These are phyloP conservation scores for Augochlora pura DNA, from an alignment of 1,140 invertebrate genomes.

Conservation along the genomic window DNA sequence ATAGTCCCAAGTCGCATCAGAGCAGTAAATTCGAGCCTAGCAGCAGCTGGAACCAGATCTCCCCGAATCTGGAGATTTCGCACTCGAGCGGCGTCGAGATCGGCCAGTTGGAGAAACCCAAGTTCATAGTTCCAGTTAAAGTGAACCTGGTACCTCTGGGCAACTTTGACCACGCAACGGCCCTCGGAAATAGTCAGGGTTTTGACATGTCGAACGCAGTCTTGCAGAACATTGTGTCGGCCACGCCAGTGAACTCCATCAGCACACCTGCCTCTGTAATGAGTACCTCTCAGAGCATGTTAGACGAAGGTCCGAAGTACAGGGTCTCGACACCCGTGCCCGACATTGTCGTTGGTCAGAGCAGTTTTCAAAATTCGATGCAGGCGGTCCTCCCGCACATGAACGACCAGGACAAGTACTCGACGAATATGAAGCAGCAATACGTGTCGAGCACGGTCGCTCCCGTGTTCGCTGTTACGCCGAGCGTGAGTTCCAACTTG, in stretches of 20 bases:
- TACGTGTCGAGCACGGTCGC: conserved; percentile 71
- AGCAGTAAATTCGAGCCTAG: conserved; percentile 10
- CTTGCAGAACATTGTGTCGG: conserved; percentile 69
- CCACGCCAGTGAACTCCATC: conserved; percentile 48
- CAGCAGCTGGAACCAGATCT: conserved; percentile 71
- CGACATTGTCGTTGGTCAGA: conserved; percentile 76
- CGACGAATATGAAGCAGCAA: conserved; percentile 44
- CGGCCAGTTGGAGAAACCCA: conserved; percentile 74
- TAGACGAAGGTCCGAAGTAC: conserved; percentile 43
- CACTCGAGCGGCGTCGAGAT: conserved; percentile 70
- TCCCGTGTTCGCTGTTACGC: conserved; percentile 69
- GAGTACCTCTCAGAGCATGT: conserved; percentile 54
- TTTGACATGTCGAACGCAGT: conserved; percentile 76
- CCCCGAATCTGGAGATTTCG: conserved; percentile 68
- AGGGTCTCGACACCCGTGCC: conserved; percentile 58
- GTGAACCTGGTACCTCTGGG: conserved; percentile 72
- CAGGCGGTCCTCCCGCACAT: conserved; percentile 67
- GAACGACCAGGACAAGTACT: conserved; percentile 59
- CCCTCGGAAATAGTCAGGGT: conserved; percentile 74
- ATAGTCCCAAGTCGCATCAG: conserved; percentile 23
- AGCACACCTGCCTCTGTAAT: conserved; percentile 50
- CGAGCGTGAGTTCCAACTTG: conserved; percentile 42
- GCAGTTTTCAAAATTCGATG: conserved; percentile 68
- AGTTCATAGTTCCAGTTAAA: conserved; percentile 71
- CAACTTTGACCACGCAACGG: conserved; percentile 75